Base-by-base conservation (phyloP, 2,888 invertebrate species). In the Cosmia pyralina region DNA sequence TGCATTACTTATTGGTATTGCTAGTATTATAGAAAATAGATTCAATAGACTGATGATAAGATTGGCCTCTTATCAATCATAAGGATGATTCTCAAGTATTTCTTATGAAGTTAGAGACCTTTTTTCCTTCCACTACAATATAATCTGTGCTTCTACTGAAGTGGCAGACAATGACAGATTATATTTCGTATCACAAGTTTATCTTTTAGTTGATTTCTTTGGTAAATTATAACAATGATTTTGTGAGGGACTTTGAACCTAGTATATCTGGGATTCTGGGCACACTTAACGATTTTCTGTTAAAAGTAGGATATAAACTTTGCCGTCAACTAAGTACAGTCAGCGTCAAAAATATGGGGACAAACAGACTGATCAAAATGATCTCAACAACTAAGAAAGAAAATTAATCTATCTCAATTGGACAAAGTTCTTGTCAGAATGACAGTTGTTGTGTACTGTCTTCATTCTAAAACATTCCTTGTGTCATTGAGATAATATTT, bases 141-240 rank as follows among this genome's bases (percentile, higher is more conserved):
- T 28, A 28, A 28, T 28, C 28, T 28, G 28, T 28, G 41, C 57
- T 59, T 50, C n/a, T 41, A 65, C 19, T 62, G n/a, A 70, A 84
- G 81, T 62, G 60, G n/a, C 68, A 60, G 68, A 68, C 84, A 81
- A 66, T 81, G 81, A 69, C 81, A 75, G 84, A 81, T 81, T 81
- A 69, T 8, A 48, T 50, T 65, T 70, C 67, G 52, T 65, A 60
- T 41, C n/a, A 46, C 2, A 5, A 38, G n/a, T 77, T 22, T 62
- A 34, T 55, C 60, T 41, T 48, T 67, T 11, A 69, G 34, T 48
- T 41, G n/a, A 48, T 59, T 72, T 72, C 41, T 60, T 60, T 44
- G 13, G 17, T 55, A 55, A 59, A 59, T 44, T 34, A 48, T 50
- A 50, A 19, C 41, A 38, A 44, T 2, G 13, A 3, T 48, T 55